These are phyloP conservation scores for Grus americana DNA, from an alignment of 2,113 vertebrate genomes.

Conservation along the genomic window DNA sequence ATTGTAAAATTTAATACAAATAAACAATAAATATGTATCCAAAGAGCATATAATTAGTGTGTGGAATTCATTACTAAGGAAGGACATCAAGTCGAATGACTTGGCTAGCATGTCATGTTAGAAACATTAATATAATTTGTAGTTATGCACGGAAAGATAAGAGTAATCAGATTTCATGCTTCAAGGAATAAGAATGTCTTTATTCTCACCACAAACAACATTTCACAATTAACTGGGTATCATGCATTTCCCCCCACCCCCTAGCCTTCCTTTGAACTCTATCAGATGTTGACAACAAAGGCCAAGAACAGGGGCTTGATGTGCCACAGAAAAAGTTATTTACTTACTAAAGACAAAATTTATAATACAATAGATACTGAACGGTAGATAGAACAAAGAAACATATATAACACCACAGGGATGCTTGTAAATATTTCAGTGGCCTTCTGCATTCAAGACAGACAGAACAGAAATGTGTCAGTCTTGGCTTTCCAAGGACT, in stretches of 20 bases:
- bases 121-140: background rate
- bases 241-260: background rate
- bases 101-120: background rate
- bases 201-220: background rate
- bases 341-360: background rate
- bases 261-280: background rate
- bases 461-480: background rate
- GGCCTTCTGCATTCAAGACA: background rate
- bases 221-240: background rate
- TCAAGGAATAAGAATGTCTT: slow-evolving; percentile 8
- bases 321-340: background rate
- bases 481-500: background rate
- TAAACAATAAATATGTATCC: background rate
- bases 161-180: background rate
- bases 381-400: background rate
- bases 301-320: background rate
- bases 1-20: background rate
- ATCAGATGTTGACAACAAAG: background rate
- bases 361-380: background rate
- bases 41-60: background rate
- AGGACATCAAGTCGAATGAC: background rate
- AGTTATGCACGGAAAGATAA: slow-evolving; percentile 16
- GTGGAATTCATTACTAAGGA: background rate
- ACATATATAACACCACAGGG: background rate
- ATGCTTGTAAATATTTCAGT: background rate